These are phyloP conservation scores for Gila orcuttii DNA, from an alignment of 2,113 vertebrate species.

Conservation along the genomic window DNA sequence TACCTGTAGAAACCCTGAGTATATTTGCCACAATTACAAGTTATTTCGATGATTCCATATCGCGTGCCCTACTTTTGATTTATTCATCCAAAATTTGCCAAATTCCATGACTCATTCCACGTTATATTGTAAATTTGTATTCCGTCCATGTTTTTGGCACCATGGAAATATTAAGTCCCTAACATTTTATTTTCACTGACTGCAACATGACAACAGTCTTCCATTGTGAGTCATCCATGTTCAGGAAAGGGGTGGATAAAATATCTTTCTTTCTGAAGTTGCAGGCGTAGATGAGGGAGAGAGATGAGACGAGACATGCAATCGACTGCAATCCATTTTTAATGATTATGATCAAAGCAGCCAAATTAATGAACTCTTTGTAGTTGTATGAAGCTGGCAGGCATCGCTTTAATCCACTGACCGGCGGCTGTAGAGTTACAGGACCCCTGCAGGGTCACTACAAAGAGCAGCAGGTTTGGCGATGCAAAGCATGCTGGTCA, in stretches of 20 bases:
- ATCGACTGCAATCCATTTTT: constrained; percentile 40
- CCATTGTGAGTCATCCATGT: neutral
- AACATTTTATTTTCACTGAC: neutral
- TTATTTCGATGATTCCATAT: too few relatives aligned
- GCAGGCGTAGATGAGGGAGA: neutral
- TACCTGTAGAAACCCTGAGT: too few relatives aligned
- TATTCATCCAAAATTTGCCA: neutral
- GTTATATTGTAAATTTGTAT: neutral
- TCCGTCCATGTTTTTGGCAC: neutral
- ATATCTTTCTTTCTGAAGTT: neutral
- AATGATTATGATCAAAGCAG: constrained; percentile 51
- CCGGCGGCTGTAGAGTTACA: neutral
- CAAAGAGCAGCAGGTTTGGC: neutral
- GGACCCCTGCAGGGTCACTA: neutral
- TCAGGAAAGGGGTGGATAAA: neutral
- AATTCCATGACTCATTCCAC: neutral
- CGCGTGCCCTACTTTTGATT: too few relatives aligned
- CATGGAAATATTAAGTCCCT: neutral
- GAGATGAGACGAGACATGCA: neutral
- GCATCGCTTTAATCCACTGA: constrained; percentile 37
- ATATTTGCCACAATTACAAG: too few relatives aligned
- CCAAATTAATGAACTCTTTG: constrained; percentile 44
- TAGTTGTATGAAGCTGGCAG: constrained; percentile 26
- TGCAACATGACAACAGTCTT: neutral
- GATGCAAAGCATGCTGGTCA: constrained; percentile 16